Base-by-base conservation (phyloP, 2,888 invertebrate species). In the Caenorhabditis sinica region DNA sequence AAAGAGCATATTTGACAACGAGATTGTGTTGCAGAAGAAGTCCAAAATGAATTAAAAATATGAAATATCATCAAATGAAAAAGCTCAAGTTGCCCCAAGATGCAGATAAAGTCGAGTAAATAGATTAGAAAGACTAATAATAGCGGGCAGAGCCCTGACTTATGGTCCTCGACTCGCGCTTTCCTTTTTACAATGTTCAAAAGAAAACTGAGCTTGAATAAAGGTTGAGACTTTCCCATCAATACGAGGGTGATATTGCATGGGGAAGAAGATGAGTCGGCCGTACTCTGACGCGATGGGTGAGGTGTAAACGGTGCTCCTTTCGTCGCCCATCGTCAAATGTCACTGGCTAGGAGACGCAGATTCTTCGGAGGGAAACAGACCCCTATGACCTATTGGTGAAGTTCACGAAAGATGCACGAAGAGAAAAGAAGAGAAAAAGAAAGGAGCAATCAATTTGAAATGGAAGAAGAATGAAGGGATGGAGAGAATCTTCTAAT, bases 211-310 rank as follows among this genome's bases (percentile, higher is more conserved):
- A 56, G 28, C 2, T 51, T 28, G 61, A 23, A 43, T 20, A 25
- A 33, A 28, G 53, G 40, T 23, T 40, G 25, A n/a, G 23, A 74
- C 25, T 56, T 43, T 30, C 6, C 9, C 45, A 69, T 77, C 77
- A 51, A 69, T 69, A 61, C 56, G 45, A 53, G 65, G 53, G 56
- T 58, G 71, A 72, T 45, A 72, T 71, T 79, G 79, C 72, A 79
- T 79, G 72, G 71, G 77, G 49, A 63, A 61, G 15, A 61, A 25
- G 71, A 56, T 28, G 61, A 61, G n/a, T 72, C 79, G 71, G 79
- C 53, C 79, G 79, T 72, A 79, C 79, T 79, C 72, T 79, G 79
- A 72, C 79, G 69, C 53, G 69, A 69, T 17, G 79, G 79, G 79
- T 56, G 36, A 63, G 79, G 79, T 79, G 79, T 79, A 79, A 79